Base-by-base conservation (phyloP, 2,797 vertebrate genomes). In the Melanogrammus aeglefinus region DNA sequence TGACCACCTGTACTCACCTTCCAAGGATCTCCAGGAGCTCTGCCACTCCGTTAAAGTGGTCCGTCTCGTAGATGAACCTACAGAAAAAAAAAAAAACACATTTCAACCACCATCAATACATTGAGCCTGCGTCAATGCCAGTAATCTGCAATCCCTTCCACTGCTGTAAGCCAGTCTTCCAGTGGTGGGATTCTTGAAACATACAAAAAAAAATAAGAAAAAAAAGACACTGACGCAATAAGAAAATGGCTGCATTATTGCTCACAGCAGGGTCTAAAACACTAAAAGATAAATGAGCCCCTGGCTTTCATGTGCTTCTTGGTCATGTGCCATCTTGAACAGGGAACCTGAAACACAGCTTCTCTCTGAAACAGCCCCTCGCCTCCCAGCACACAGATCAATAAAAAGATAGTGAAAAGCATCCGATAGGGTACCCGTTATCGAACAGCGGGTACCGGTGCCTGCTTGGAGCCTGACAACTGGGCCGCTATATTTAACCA, bases 31-130 rank as follows among this genome's bases (percentile, higher is more conserved):
- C 98, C 73, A 99, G 95, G 71, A 99, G 94, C 90, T 99, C 97
- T 85, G 97, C 97, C 47, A 99, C 96, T 85, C 97, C 98, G 79
- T 99, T 99, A 90, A 99, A 99, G 91, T 97, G 98, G 76, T 99
- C 97, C 0, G 96, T 99, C 95, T 99, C 98, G 90, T 98, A 99
- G 90, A 99, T 97, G 94, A 97, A 99, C 94, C 98, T 99, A 86
- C 82, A 83, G n/a, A n/a, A n/a, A n/a, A n/a, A n/a, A n/a, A n/a
- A n/a, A 77, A 51, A 63, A 27, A 69, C n/a, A 27, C 63, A 13
- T 3, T 27, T 24, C 2, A 27, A 69, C 63, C 63, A 31, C 33
- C 29, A 35, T 33, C 33, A 35, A 5, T 10, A 29, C 12, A 69
- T 16, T 1, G 27, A 27, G 24, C 24, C 63, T 27, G 63, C 57